A percentile compares a stretch with the other conserved stretches of the same genome.
Conservation (phyloP, 2,888 invertebrate species). For the Scaptodrosophila latifasciaeformis region DNA sequence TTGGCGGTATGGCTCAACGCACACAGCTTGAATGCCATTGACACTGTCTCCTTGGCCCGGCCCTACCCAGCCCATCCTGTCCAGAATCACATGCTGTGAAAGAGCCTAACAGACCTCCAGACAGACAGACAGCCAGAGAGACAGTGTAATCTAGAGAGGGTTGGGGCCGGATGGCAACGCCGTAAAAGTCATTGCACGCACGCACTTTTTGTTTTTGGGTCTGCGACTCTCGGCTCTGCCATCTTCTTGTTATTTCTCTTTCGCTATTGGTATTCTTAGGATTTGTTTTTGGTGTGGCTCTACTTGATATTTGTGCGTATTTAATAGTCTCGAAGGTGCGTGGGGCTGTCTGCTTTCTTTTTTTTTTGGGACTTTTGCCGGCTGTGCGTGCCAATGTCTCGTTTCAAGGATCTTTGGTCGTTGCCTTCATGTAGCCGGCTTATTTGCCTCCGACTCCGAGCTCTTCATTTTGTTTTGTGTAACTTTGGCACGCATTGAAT, state of each 20-base stretch:
- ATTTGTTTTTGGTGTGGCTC: conserved; percentile 9
- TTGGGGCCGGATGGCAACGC: conserved; percentile 6
- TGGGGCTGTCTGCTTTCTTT: conserved; percentile 27
- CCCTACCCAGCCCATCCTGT: no score
- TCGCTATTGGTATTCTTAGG: no score
- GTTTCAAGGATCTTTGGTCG: conserved; percentile 48
- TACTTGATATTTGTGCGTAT: conserved; percentile 31
- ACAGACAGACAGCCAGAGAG: not conserved
- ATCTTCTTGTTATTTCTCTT: not conserved
- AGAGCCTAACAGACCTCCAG: conserved; percentile 17
- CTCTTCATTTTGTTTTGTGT: conserved; percentile 29
- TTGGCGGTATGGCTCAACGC: conserved; percentile 22
- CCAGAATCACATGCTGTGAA: conserved; percentile 25
- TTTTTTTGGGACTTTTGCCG: conserved; percentile 31
- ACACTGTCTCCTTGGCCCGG: conserved; percentile 32
- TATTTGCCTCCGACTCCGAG: not conserved
- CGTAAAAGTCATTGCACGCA: conserved; percentile 45
- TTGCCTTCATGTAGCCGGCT: no score
- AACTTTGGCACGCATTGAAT: conserved; percentile 53
- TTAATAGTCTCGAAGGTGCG: conserved; percentile 50
- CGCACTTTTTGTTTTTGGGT: not conserved
- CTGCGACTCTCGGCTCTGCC: not conserved
- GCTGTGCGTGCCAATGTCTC: conserved; percentile 44
- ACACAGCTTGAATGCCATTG: conserved; percentile 49
- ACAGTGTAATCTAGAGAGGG: not conserved